These are phyloP conservation scores for Protula sp. DNA, from an alignment of 2,888 invertebrate species.

Conservation along the genomic window DNA sequence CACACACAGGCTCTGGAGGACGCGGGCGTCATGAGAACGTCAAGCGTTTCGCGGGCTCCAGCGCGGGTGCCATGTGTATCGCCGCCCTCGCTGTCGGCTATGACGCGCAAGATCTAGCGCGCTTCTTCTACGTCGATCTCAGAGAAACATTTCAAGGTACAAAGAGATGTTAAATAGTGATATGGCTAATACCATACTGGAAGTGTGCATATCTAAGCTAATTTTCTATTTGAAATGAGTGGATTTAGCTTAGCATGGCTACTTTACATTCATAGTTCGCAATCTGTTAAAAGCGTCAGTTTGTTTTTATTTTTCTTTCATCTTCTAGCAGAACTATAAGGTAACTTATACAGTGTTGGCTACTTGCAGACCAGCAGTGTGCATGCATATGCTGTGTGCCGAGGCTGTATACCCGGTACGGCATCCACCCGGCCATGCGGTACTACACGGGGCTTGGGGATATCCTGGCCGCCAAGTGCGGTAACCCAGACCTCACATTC, in stretches of 20 bases:
- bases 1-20: constrained; percentile 40
- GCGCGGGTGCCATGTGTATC: constrained; percentile 44
- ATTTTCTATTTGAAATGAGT: too few relatives aligned
- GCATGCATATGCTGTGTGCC: constrained; percentile 30
- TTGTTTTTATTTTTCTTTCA: too few relatives aligned
- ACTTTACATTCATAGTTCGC: too few relatives aligned
- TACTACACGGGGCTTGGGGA: neutral
- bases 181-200: too few relatives aligned
- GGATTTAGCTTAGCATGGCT: too few relatives aligned
- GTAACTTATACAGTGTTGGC: too few relatives aligned
- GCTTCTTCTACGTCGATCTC: constrained; percentile 32
- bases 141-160: neutral
- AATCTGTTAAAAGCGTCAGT: too few relatives aligned
- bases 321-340: too few relatives aligned
- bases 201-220: too few relatives aligned
- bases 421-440: constrained; percentile 40
- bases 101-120: constrained; percentile 31
- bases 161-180: too few relatives aligned
- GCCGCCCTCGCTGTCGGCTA: constrained; percentile 39
- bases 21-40: constrained; percentile 29
- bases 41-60: constrained; percentile 37
- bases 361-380: neutral
- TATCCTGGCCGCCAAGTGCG: neutral
- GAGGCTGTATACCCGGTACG: constrained; percentile 34
- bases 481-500: constrained; percentile 16